A percentile compares a stretch with the other conserved stretches of the same genome.
Conservation (phyloP, 2,888 invertebrate species). For the Eurois occulta region DNA sequence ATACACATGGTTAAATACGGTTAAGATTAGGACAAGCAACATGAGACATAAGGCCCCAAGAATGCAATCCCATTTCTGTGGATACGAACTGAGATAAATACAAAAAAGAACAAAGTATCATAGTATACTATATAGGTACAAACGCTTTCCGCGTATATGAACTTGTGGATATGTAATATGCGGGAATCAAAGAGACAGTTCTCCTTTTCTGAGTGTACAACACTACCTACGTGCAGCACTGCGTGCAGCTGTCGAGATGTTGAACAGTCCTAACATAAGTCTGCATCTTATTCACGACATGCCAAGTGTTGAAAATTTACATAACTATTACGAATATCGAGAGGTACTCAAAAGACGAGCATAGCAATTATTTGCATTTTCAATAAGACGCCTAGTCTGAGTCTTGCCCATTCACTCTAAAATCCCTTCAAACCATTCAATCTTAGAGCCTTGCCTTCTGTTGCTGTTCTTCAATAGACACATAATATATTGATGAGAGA, state of each 20-base stretch:
- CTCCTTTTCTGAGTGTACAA: conserved; percentile 13
- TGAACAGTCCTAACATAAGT: conserved; percentile 14
- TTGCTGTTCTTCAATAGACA: conserved; percentile 50
- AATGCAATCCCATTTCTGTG: conserved; percentile 61
- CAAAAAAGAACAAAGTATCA: conserved; percentile 21
- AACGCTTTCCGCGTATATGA: background rate
- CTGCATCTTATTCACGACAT: conserved; percentile 17
- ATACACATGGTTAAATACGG: conserved; percentile 30
- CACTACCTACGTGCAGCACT: conserved; percentile 7
- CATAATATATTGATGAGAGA: conserved; percentile 34
- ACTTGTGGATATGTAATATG: conserved; percentile 15
- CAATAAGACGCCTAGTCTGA: conserved; percentile 6
- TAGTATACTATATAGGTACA: conserved; percentile 4
- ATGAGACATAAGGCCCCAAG: conserved; percentile 70
- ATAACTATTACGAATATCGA: conserved; percentile 21
- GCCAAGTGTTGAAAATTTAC: conserved; percentile 33
- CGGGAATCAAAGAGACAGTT: conserved; percentile 6
- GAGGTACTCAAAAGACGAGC: conserved; percentile 25
- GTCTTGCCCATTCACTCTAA: conserved; percentile 11
- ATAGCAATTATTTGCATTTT: conserved; percentile 16
- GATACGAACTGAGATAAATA: conserved; percentile 38
- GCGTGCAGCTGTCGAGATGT: conserved; percentile 21
- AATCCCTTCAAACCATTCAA: conserved; percentile 5
- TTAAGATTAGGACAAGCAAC: conserved; percentile 61
- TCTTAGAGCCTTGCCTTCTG: conserved; percentile 57